A percentile compares a stretch with the other conserved stretches of the same genome.
These are phyloP conservation scores for Austrolebias charrua DNA, from an alignment of 2,797 vertebrate species.

Conservation along the genomic window DNA sequence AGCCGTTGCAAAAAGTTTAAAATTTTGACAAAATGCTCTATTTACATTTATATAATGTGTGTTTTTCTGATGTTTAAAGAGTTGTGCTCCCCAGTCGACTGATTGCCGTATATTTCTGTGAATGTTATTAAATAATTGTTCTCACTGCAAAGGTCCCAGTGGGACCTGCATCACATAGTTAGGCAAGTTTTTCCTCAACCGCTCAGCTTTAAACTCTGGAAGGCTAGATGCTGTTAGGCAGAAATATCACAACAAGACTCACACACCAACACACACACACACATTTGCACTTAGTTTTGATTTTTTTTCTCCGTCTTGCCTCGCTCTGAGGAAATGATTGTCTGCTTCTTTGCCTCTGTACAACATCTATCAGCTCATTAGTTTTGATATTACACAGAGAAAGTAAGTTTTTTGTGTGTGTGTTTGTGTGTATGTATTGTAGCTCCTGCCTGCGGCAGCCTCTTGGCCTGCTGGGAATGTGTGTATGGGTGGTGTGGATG, in stretches of 20 bases:
- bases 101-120: slow-evolving; percentile 27
- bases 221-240: slow-evolving; percentile 65
- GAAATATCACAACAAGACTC: slow-evolving; percentile 68
- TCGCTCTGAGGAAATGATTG: slow-evolving; percentile 76
- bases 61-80: slow-evolving; percentile 30
- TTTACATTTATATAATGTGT: not conserved
- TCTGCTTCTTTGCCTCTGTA: slow-evolving; percentile 68
- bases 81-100: slow-evolving; percentile 22
- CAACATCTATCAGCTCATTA: slow-evolving; percentile 78
- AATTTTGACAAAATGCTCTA: slow-evolving; percentile 14
- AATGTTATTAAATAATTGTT: slow-evolving; percentile 64
- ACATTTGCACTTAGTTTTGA: slow-evolving; percentile 53
- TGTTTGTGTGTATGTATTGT: slow-evolving; percentile 49
- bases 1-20: slow-evolving; percentile 5
- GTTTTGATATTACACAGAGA: slow-evolving; percentile 75
- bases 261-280: slow-evolving; percentile 51
- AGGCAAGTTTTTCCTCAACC: slow-evolving; percentile 58
- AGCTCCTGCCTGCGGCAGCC: slow-evolving; percentile 69
- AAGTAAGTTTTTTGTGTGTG: slow-evolving; percentile 60
- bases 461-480: slow-evolving; percentile 61
- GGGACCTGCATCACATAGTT: slow-evolving; percentile 60
- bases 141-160: slow-evolving; percentile 55
- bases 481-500: slow-evolving; percentile 74
- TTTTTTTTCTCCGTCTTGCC: slow-evolving; percentile 61
- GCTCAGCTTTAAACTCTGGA: slow-evolving; percentile 72